Base-by-base conservation (phyloP, 2,113 vertebrate genomes). In the Corythaixoides concolor region DNA sequence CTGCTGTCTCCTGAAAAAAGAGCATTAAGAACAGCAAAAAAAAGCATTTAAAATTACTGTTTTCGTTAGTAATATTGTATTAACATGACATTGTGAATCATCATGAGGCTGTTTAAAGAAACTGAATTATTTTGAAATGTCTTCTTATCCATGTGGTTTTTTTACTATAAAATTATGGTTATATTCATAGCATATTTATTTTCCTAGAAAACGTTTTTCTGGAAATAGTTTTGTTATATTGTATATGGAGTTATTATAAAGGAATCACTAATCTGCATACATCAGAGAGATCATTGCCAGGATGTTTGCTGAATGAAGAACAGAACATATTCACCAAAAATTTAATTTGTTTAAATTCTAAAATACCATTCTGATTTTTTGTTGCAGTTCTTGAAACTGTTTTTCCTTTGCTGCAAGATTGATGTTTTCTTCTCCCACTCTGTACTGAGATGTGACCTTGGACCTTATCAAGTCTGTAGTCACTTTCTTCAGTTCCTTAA, bases 401-500 rank as follows among this genome's bases (percentile, higher is more conserved):
- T 99, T 98, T 89, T 99, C 98, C 96, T 97, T 98, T 91, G 97
- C 92, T 93, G 95, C 91, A 55, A 97, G 94, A 96, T 79, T 95
- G 89, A 97, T 93, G 94, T 88, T 98, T 97, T 98, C 98, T 97
- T 98, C 98, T 97, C 94, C 98, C 88, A 97, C 97, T 78, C 94
- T 98, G 95, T 95, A 93, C 73, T 98, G 96, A 74, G 97, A 98
- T 43, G 94, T 97, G 96, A 99, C 98, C 97, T 98, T 99, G 95
- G 97, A 98, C 94, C 98, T 99, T 88, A 99, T 98, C 96, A 99
- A 97, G 88, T 99, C 98, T 92, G 97, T 97, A 90, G 97, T 98
- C 94, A 98, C 94, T 95, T 98, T 98, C 95, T 99, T 98, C 93
- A 99, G 79, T 90, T 99, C 98, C 99, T 99, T 97, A 97, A 98